Evolutionary conservation across 2,888 invertebrate genomes (phyloP), one percentile per base, ranked within the genome.

Genomic region (Epistrophe eligans): DNA sequence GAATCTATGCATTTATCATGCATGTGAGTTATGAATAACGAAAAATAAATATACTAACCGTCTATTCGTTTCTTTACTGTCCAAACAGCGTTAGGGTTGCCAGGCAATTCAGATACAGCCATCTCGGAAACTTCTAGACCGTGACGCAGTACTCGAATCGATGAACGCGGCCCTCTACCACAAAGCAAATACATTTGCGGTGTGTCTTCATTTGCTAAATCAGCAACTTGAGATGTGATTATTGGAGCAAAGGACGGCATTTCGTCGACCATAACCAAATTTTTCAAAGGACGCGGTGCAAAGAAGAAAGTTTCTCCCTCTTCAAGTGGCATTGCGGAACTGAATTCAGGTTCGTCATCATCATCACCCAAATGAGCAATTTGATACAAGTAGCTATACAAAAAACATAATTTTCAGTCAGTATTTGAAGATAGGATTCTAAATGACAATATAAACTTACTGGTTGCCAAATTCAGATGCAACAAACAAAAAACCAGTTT

Each of bases 241-340:
- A 99, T 97, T 0, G 99, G 99, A 0, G 99, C 98, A 19, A 99
- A 94, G 9, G 98, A 99, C 91, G 99, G 99, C 94, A 99, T 94
- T 94, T 99, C 99, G 93, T 99, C 99, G 9, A 99, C 99, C 90
- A 98, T 94, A 0, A 99, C 98, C 50, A 99, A 94, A 94, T 99
- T 99, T 91, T 98, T 96, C 1, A 99, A 94, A 0, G 97, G 95
- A 89, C 99, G 94, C 1, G 99, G 99, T 0, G 98, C 98, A 94
- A 99, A 99, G 94, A 99, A 99, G 93, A 99, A 99, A 0, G 99
- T 99, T 91, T 99, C 99, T 9, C 99, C 99, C 93, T 99, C 99
- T 93, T 99, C 99, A 60, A 99, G 93, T 0, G 99, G 99, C 97
- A 99, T 99, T 1, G 98, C 98, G 17, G 99, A 99, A 92, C 98